phyloP scores from a whole-genome alignment of 2,797 vertebrate species.

The Pagetopsis macropterus region DNA sequence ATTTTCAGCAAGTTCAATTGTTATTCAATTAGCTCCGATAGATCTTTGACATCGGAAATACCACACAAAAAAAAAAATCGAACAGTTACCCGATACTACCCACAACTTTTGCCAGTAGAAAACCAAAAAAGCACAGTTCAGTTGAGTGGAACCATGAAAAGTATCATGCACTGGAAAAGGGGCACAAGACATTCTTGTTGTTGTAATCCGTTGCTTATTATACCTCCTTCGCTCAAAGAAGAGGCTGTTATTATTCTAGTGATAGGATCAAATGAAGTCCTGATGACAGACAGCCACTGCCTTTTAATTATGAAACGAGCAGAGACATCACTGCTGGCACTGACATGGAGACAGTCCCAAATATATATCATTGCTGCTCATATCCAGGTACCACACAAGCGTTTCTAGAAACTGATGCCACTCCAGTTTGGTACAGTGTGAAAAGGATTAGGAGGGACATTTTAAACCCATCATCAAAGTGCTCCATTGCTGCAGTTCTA shows the following conservation, averaged over 20 bases:
- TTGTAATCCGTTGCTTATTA: background rate
- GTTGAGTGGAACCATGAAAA: background rate
- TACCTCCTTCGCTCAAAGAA: background rate
- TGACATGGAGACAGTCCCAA: constrained; percentile 24
- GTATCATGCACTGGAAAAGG: background rate
- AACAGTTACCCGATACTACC: background rate
- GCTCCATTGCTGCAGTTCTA: background rate
- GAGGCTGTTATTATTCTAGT: constrained; percentile 12
- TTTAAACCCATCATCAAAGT: background rate
- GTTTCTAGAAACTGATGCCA: background rate
- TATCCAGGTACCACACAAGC: background rate
- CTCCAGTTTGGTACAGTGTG: background rate
- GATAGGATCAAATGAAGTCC: constrained; percentile 55
- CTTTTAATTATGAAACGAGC: constrained; percentile 46
- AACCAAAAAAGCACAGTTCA: background rate
- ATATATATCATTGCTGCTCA: background rate
- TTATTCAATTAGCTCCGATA: background rate
- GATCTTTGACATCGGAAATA: background rate
- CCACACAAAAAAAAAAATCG: background rate
- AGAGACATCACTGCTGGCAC: constrained; percentile 9
- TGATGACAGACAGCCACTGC: constrained; percentile 50
- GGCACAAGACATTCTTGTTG: background rate
- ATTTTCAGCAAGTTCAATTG: no score
- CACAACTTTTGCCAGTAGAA: background rate
- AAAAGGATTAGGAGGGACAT: background rate